Conservation (phyloP, 1,140 invertebrate species). For the Parasteatoda tepidariorum region DNA sequence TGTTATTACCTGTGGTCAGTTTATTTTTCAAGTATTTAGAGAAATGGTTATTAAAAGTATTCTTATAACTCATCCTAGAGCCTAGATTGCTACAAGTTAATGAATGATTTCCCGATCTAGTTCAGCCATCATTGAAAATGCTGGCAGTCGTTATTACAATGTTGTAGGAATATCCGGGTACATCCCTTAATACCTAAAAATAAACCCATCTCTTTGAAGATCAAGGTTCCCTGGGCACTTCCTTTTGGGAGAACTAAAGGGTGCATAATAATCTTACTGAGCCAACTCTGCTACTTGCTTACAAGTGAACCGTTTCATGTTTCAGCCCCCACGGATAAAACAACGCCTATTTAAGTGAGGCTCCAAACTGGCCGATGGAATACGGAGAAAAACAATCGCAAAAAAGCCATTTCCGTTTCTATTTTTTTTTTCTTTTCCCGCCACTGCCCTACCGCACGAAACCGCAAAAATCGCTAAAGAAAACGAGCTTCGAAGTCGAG, state of each 20-base stretch:
- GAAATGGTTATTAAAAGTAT: too few species aligned
- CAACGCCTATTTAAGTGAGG: slow-evolving; percentile 22
- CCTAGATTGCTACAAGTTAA: too few species aligned
- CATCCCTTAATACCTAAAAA: background rate
- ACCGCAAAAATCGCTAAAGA: slow-evolving; percentile 7
- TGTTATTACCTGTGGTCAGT: too few species aligned
- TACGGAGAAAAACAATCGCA: slow-evolving; percentile 1
- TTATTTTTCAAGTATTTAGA: too few species aligned
- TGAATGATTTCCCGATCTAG: too few species aligned
- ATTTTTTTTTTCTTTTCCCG: slow-evolving; percentile 26
- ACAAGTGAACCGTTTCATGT: too few species aligned
- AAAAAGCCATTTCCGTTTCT: slow-evolving; percentile 25
- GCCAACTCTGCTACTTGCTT: too few species aligned
- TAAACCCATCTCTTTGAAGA: slow-evolving; percentile 1
- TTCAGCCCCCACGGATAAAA: too few species aligned
- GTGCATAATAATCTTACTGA: too few species aligned
- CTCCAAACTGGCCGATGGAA: background rate
- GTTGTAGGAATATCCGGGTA: slow-evolving; percentile 1
- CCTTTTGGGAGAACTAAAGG: background rate
- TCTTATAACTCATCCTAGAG: too few species aligned
- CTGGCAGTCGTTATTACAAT: too few species aligned
- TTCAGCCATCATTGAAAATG: too few species aligned
- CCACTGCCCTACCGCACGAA: slow-evolving; percentile 36
- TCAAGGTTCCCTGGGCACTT: background rate
- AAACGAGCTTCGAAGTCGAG: background rate